phyloP scores from a whole-genome alignment of 2,113 vertebrate genomes.

The Pogona vitticeps region DNA sequence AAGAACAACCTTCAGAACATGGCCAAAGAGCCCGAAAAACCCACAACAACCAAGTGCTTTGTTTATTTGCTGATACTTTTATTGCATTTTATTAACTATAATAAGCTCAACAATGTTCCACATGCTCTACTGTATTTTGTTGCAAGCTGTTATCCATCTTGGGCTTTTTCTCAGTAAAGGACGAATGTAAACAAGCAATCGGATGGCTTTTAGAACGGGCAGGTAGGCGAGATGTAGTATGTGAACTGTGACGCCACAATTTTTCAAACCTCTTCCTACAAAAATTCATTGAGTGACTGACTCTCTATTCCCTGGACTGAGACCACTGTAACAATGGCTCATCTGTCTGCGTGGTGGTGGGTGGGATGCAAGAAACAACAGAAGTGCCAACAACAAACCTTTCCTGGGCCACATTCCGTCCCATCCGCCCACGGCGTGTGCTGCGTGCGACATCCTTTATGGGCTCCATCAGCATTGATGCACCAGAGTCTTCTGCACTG shows the following conservation, averaged over 20 bases:
- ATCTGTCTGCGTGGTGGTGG: background rate
- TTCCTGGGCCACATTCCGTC: conserved; percentile 92
- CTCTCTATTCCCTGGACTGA: background rate
- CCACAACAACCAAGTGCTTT: too few relatives aligned
- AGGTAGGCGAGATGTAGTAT: background rate
- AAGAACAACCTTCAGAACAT: too few relatives aligned
- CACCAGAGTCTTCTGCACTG: conserved; percentile 97
- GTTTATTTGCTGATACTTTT: too few relatives aligned
- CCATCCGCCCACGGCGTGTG: conserved; percentile 99
- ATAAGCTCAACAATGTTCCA: background rate
- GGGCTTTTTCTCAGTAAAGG: background rate
- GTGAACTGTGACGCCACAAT: background rate
- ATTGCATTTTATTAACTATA: too few relatives aligned
- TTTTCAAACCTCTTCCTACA: background rate
- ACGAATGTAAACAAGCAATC: background rate
- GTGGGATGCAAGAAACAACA: background rate
- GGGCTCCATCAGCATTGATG: conserved; percentile 88
- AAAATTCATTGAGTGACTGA: background rate
- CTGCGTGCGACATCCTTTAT: conserved; percentile 94
- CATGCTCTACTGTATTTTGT: background rate
- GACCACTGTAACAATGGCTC: background rate
- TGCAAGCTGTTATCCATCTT: background rate
- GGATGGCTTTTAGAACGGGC: background rate
- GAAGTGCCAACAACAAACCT: conserved; percentile 77
- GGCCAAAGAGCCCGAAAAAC: too few relatives aligned